Evolutionary conservation across 2,888 invertebrate genomes (phyloP).

Genomic region (Rhorus exstirpatorius): DNA sequence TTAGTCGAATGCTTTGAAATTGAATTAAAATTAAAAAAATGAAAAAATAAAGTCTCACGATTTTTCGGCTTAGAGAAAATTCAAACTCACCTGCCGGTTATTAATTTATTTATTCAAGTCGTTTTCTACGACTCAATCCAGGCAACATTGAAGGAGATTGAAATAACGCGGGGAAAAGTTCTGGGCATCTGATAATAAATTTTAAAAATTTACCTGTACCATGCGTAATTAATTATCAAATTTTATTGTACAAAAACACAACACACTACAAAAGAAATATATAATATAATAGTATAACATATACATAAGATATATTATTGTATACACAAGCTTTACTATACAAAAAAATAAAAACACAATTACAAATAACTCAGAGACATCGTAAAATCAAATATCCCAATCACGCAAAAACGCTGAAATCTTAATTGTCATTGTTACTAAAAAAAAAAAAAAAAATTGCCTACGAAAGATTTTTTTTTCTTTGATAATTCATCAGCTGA

Average conservation of each 20-base stretch:
- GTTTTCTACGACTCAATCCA: too few species aligned
- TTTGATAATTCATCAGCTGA: background rate
- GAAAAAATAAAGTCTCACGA: too few species aligned
- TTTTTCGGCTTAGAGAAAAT: too few species aligned
- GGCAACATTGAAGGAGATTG: too few species aligned
- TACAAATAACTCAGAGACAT: slow-evolving; percentile 38
- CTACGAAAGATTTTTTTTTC: background rate
- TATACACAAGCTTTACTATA: slow-evolving; percentile 75
- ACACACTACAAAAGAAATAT: slow-evolving; percentile 63
- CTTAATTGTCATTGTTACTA: background rate
- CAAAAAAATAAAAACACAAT: slow-evolving; percentile 72
- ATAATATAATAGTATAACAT: slow-evolving; percentile 67
- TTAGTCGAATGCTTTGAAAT: too few species aligned
- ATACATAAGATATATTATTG: slow-evolving; percentile 54
- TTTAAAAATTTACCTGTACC: slow-evolving; percentile 6
- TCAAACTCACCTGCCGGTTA: too few species aligned
- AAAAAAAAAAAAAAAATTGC: background rate
- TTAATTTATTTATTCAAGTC: too few species aligned
- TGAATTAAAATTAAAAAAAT: too few species aligned
- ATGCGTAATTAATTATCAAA: slow-evolving; percentile 56
- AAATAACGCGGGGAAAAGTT: background rate
- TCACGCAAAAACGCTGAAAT: background rate
- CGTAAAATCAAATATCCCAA: slow-evolving; percentile 25
- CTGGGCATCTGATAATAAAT: slow-evolving; percentile 6
- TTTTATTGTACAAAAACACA: slow-evolving; percentile 73